These are phyloP conservation scores for Thereva unica DNA, from an alignment of 2,888 invertebrate genomes.

Conservation along the genomic window DNA sequence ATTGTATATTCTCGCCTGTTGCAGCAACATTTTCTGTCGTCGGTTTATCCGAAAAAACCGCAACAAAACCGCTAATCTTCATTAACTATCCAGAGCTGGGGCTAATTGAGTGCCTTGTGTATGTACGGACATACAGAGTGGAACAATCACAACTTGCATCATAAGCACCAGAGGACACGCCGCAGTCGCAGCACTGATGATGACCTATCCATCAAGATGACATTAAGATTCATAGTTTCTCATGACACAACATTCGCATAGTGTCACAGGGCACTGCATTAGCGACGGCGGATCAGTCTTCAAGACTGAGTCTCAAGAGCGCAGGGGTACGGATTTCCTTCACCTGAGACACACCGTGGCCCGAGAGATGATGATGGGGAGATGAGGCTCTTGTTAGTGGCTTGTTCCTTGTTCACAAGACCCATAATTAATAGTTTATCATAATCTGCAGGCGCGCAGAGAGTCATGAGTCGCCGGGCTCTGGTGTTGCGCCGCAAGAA, in stretches of 20 bases:
- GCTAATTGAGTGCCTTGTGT: neutral
- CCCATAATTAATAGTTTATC: constrained; percentile 32
- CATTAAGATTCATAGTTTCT: constrained; percentile 35
- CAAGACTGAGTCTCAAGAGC: neutral
- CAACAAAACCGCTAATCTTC: constrained; percentile 16
- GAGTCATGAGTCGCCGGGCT: constrained; percentile 1
- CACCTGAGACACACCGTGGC: no score
- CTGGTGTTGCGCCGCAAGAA: constrained; percentile 7
- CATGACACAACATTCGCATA: constrained; percentile 34
- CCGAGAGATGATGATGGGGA: no score
- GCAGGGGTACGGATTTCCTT: constrained; percentile 1
- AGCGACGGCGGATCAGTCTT: constrained; percentile 3
- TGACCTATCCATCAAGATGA: constrained; percentile 34
- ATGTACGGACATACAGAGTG: neutral
- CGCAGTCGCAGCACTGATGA: constrained; percentile 8
- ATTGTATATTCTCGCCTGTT: neutral
- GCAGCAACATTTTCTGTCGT: constrained; percentile 9
- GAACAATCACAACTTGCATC: neutral
- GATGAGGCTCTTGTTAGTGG: no score
- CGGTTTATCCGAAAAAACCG: constrained; percentile 15
- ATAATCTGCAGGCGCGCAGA: constrained; percentile 30
- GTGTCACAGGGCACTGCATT: constrained; percentile 30
- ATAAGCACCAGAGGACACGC: constrained; percentile 15
- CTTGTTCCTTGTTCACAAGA: constrained; percentile 2
- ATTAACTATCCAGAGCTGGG: constrained; percentile 19